Base-by-base conservation (phyloP, 2,113 vertebrate species). In the Eptesicus fuscus region DNA sequence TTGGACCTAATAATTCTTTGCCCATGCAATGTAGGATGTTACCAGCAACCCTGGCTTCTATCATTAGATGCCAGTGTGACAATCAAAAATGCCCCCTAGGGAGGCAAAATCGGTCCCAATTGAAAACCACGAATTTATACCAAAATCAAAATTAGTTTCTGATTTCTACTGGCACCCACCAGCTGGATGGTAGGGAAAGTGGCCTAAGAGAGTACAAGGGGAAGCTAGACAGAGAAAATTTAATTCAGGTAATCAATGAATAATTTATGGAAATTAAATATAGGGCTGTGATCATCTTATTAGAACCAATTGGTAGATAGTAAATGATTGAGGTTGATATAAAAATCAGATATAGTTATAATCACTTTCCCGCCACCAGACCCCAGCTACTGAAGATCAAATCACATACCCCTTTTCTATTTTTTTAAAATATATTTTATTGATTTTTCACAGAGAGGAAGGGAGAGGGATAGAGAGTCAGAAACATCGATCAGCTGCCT, bases 331-430 rank as follows among this genome's bases (percentile, higher is more conserved):
- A 86, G 73, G 69, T 79, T 96, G 92, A 85, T 93, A 95, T 76
- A 92, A 96, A 94, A 92, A 95, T 82, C 40, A 78, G 95, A 96
- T 53, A 16, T 82, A 83, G 88, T 65, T 67, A 95, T 83, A 74
- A 87, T 83, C 96, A 86, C 89, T 95, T 89, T 93, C 74, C 70
- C 35, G 96, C 61, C 32, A n/a, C 56, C 90, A 90, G 95, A 90
- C 49, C 74, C 91, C 61, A 96, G 79, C 42, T 56, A 87, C 91
- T 2, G 2, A 20, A 84, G 79, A 93, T 95, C 92, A 92, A 74
- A 89, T 96, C 95, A 96, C 95, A 95, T 94, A 70, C 88, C 47
- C 90, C 61, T 20, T 93, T 96, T 96, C 96, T 88, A 95, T 37
- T 37, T 37, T 37, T 37, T 3, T 3, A 37, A 37, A 37, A 37